Percentiles rank a stretch among this genome's conserved stretches.
phyloP scores from a whole-genome alignment of 2,113 vertebrate genomes.

The Oreotrochilus melanogaster region DNA sequence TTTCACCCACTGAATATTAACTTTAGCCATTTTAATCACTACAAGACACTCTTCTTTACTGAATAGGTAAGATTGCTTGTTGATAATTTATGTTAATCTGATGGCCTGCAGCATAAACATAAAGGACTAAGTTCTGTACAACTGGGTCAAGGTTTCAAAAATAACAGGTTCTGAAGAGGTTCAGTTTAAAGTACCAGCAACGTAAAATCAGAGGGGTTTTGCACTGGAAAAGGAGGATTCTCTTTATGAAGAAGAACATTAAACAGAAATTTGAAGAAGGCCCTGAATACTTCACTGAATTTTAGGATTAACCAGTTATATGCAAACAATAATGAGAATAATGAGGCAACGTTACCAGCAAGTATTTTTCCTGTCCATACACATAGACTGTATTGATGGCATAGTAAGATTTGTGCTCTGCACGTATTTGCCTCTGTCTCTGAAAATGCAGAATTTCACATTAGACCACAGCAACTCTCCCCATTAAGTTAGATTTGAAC shows the following conservation, averaged over 20 bases:
- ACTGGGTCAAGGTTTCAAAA: background rate
- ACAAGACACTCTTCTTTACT: background rate
- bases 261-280: background rate
- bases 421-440: slow-evolving; percentile 85
- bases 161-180: background rate
- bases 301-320: background rate
- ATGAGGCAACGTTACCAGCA: slow-evolving; percentile 85
- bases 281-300: background rate
- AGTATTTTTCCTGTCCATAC: slow-evolving; percentile 97
- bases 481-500: background rate
- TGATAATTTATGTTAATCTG: background rate
- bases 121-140: background rate
- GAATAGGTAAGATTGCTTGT: background rate
- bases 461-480: background rate
- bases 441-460: slow-evolving; percentile 64
- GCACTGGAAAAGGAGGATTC: background rate
- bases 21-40: background rate
- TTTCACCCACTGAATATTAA: slow-evolving; percentile 1
- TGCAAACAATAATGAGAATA: background rate
- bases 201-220: background rate
- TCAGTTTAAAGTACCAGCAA: background rate
- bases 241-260: background rate
- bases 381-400: slow-evolving; percentile 97
- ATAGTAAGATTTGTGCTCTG: slow-evolving; percentile 95
- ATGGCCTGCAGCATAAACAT: background rate